Percentiles rank a stretch among this genome's conserved stretches.
Conservation (phyloP, 2,113 vertebrate species). For the Ia io region DNA sequence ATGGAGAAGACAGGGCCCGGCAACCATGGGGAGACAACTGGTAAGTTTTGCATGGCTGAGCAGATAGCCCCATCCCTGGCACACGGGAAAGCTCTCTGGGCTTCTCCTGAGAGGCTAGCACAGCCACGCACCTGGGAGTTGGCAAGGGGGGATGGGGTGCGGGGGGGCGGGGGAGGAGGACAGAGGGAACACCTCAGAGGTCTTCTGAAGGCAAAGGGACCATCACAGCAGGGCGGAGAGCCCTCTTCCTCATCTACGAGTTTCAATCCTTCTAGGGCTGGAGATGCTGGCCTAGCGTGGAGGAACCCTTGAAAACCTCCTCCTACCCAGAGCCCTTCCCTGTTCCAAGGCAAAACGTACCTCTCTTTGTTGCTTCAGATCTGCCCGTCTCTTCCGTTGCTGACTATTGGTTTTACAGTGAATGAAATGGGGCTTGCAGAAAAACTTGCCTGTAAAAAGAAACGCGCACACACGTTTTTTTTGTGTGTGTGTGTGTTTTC, state of each 20-base stretch:
- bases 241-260: background rate
- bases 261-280: background rate
- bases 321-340: too few relatives aligned
- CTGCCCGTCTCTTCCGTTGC: slow-evolving; percentile 84
- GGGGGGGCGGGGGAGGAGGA: too few relatives aligned
- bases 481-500: too few relatives aligned
- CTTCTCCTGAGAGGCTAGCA: background rate
- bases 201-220: background rate
- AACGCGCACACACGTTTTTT: background rate
- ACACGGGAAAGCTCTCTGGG: background rate
- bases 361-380: slow-evolving; percentile 79
- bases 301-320: background rate
- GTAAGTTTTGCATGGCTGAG: background rate
- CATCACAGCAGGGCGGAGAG: background rate
- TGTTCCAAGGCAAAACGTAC: slow-evolving; percentile 44
- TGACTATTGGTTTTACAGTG: slow-evolving; percentile 87
- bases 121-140: background rate
- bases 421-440: slow-evolving; percentile 95
- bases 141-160: too few relatives aligned
- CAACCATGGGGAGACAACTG: too few relatives aligned
- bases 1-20: background rate
- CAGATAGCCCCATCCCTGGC: too few relatives aligned
- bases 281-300: background rate
- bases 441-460: slow-evolving; percentile 90
- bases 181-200: background rate